Conservation (phyloP, 2,888 invertebrate species). For the Strigamia maritima region DNA sequence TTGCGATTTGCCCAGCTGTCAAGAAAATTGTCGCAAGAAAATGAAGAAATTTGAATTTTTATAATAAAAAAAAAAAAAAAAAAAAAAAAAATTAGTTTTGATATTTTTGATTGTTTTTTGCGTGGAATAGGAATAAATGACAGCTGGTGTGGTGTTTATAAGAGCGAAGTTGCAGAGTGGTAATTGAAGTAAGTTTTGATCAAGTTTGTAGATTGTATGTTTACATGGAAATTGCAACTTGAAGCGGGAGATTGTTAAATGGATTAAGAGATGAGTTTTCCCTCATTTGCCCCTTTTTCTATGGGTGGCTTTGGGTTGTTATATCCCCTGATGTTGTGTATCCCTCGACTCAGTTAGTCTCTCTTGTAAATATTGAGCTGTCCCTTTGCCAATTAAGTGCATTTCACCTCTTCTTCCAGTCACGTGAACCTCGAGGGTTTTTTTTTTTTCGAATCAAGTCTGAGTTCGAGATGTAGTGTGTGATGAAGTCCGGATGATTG, state of each 20-base stretch:
- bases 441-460: background rate
- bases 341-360: background rate
- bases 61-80: background rate
- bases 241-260: conserved; percentile 11
- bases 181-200: conserved; percentile 26
- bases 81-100: background rate
- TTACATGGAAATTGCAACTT: conserved; percentile 25
- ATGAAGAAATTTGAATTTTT: background rate
- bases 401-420: conserved; percentile 1
- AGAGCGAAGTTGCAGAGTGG: background rate
- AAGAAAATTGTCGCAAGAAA: conserved; percentile 6
- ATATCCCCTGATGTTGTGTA: background rate
- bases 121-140: background rate
- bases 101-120: conserved; percentile 2
- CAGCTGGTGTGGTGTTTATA: conserved; percentile 18
- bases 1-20: conserved; percentile 20
- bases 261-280: background rate
- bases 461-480: background rate
- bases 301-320: background rate
- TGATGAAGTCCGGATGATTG: conserved; percentile 8
- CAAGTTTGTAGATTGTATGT: conserved; percentile 11
- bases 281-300: background rate
- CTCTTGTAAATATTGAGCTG: background rate
- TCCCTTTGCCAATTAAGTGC: background rate
- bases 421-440: background rate